Evolutionary conservation across 2,113 vertebrate species (phyloP).

Genomic region (Anhinga rufa): DNA sequence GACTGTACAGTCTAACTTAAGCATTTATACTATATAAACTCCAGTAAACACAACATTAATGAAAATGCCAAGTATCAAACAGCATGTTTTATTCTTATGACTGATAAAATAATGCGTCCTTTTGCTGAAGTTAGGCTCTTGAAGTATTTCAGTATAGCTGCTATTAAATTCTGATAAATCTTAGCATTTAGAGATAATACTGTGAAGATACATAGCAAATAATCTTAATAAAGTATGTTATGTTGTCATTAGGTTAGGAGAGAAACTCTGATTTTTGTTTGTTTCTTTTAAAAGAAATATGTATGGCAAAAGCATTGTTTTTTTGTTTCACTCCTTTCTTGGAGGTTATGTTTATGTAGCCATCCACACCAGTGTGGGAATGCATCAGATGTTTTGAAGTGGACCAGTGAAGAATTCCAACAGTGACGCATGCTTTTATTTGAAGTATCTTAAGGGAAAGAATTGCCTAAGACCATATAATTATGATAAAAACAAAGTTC

Average conservation of each 20-base stretch:
- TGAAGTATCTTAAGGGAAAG: conserved; percentile 55
- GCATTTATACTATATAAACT: not conserved
- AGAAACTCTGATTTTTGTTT: not conserved
- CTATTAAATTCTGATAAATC: not conserved
- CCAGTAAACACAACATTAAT: not conserved
- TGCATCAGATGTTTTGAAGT: conserved; percentile 63
- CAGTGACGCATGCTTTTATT: conserved; percentile 56
- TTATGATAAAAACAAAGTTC: not conserved
- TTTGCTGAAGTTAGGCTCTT: not conserved
- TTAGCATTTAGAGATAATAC: not conserved
- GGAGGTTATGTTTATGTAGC: conserved; percentile 66
- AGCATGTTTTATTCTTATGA: not conserved
- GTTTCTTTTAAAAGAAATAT: not conserved
- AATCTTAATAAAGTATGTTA: not conserved
- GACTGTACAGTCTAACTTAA: not conserved
- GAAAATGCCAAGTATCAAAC: not conserved
- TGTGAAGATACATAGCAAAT: not conserved
- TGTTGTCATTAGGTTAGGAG: not conserved
- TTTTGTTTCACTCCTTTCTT: not conserved
- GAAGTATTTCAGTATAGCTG: not conserved
- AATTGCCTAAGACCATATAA: conserved; percentile 3
- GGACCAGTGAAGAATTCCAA: conserved; percentile 59
- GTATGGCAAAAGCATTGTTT: not conserved
- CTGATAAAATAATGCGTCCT: not conserved
- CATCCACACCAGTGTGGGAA: conserved; percentile 44